Percentiles rank a stretch among this genome's conserved stretches.
Evolutionary conservation across 2,797 vertebrate species (phyloP).

Genomic region (Phrynocephalus guinanensis): DNA sequence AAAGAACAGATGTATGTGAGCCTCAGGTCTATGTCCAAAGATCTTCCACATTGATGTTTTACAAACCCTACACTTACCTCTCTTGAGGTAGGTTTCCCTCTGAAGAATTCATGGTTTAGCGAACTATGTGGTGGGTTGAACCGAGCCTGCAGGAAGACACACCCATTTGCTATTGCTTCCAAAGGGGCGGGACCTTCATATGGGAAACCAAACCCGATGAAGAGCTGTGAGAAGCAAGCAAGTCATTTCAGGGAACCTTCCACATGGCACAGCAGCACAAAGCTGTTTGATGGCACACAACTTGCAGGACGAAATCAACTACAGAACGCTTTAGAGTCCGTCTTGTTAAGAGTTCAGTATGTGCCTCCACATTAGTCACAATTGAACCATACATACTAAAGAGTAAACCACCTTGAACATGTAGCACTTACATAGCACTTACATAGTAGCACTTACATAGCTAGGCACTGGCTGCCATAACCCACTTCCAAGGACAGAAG

Average conservation of each 20-base stretch:
- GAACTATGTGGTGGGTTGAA: conserved; percentile 93
- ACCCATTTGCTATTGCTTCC: conserved; percentile 93
- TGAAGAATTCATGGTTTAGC: conserved; percentile 94
- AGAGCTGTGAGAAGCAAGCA: conserved; percentile 81
- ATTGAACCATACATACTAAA: not conserved
- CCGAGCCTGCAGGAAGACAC: conserved; percentile 91
- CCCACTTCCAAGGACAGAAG: not conserved
- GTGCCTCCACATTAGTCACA: not conserved
- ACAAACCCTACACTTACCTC: conserved; percentile 79
- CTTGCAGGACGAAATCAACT: not conserved
- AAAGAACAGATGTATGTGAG: not conserved
- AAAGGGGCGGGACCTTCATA: conserved; percentile 96
- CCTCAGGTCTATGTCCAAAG: accelerated
- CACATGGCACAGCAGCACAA: not conserved
- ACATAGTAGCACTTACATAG: not conserved
- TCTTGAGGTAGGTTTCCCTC: conserved; percentile 95
- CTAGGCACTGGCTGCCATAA: not conserved
- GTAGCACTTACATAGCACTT: not conserved
- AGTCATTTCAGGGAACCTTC: not conserved
- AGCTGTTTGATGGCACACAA: not conserved
- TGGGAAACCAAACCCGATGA: conserved; percentile 96
- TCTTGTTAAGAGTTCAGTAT: not conserved
- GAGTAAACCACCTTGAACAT: not conserved
- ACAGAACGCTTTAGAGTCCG: not conserved
- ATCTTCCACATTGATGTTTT: not conserved